Evolutionary conservation across 1,140 invertebrate genomes (phyloP).

Genomic region (Mylabris phalerata): DNA sequence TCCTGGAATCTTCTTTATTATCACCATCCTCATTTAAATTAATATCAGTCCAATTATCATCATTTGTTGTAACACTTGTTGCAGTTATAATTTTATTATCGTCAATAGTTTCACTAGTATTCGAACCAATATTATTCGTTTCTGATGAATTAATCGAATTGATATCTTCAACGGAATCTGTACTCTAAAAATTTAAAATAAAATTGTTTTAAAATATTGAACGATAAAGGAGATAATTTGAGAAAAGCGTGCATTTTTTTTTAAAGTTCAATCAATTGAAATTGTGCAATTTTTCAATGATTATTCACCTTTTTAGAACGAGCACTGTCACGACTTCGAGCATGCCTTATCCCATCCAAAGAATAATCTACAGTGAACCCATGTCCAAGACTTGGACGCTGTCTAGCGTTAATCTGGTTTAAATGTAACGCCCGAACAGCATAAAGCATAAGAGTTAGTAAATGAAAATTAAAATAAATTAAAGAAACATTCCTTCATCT

Average conservation of each 20-base stretch:
- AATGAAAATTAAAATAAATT: conserved; percentile 28
- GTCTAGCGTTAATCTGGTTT: conserved; percentile 42
- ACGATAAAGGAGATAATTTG: not conserved
- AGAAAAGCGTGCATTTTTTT: conserved; percentile 6
- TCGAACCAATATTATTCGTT: conserved; percentile 58
- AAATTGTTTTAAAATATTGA: not conserved
- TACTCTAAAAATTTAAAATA: conserved; percentile 53
- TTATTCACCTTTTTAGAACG: conserved; percentile 37
- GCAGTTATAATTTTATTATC: conserved; percentile 53
- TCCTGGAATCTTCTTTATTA: conserved; percentile 57
- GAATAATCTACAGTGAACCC: conserved; percentile 45
- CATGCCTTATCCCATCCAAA: conserved; percentile 43
- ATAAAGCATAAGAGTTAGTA: conserved; percentile 12
- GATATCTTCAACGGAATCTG: conserved; percentile 69
- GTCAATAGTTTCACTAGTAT: conserved; percentile 55
- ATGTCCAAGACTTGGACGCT: conserved; percentile 42
- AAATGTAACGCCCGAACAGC: conserved; percentile 26
- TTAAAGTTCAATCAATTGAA: conserved; percentile 1
- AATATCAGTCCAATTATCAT: conserved; percentile 87
- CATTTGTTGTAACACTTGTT: conserved; percentile 43
- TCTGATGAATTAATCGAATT: conserved; percentile 61
- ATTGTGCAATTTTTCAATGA: conserved; percentile 3
- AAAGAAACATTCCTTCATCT: not conserved
- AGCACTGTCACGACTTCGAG: conserved; percentile 41
- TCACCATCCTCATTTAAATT: conserved; percentile 80